A percentile compares a stretch with the other conserved stretches of the same genome.
These are phyloP conservation scores for Drosophila malerkotliana DNA, from an alignment of 1,140 invertebrate species.

Conservation along the genomic window DNA sequence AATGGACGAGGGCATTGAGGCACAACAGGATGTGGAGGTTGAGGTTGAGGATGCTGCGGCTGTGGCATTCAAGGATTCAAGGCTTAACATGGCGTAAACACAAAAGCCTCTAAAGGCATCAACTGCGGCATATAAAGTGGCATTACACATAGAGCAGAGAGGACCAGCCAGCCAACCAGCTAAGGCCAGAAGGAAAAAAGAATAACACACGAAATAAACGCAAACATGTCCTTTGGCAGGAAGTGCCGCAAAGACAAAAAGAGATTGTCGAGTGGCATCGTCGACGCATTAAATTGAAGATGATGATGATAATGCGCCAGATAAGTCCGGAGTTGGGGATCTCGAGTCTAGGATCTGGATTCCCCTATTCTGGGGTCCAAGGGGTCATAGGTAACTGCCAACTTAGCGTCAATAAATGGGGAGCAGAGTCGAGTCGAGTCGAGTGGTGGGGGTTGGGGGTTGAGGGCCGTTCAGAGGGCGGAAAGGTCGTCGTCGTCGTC, in stretches of 20 bases:
- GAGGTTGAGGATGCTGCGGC: slow-evolving; percentile 40
- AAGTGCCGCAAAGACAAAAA: slow-evolving; percentile 80
- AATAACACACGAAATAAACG: slow-evolving; percentile 31
- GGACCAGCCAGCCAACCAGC: slow-evolving; percentile 38
- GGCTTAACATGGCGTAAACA: slow-evolving; percentile 82
- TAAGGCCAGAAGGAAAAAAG: slow-evolving; percentile 21
- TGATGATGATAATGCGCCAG: slow-evolving; percentile 81
- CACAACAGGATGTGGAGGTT: slow-evolving; percentile 2
- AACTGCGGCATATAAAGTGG: slow-evolving; percentile 82
- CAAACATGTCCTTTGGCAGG: slow-evolving; percentile 68
- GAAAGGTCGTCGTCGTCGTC: slow-evolving; percentile 36
- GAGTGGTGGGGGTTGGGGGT: background rate
- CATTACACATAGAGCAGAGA: slow-evolving; percentile 68
- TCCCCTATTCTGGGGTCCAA: slow-evolving; percentile 18
- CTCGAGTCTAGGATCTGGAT: slow-evolving; percentile 3
- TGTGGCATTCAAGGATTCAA: slow-evolving; percentile 76
- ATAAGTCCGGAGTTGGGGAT: slow-evolving; percentile 51
- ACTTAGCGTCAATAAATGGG: slow-evolving; percentile 76
- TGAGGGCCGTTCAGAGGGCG: slow-evolving; percentile 15
- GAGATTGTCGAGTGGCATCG: slow-evolving; percentile 76
- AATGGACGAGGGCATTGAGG: slow-evolving; percentile 25
- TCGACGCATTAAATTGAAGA: slow-evolving; percentile 82
- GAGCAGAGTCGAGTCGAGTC: background rate
- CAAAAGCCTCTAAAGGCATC: slow-evolving; percentile 82
- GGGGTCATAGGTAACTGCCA: slow-evolving; percentile 77